Percentiles rank a stretch among this genome's conserved stretches.
phyloP scores from a whole-genome alignment of 2,797 vertebrate genomes.

The Myotis daubentonii region DNA sequence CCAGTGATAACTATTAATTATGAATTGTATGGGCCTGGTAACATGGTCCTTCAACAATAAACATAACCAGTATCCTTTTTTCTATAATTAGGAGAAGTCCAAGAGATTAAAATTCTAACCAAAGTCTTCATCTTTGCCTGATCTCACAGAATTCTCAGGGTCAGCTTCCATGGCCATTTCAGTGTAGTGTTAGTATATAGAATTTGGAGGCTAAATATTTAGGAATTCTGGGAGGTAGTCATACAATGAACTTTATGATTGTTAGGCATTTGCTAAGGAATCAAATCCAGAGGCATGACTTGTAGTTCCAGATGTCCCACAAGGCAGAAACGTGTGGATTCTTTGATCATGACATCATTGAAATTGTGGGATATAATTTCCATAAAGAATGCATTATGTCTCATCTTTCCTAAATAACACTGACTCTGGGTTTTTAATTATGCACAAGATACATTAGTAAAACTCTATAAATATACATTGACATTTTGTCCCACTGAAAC shows the following conservation, averaged over 20 bases:
- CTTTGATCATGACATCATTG: background rate
- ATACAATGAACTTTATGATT: background rate
- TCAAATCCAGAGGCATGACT: conserved; percentile 12
- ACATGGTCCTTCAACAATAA: background rate
- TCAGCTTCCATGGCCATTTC: background rate
- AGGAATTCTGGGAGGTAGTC: background rate
- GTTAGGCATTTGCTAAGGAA: conserved; percentile 10
- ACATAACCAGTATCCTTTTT: background rate
- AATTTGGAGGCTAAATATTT: background rate
- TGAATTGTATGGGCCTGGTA: background rate
- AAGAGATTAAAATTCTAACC: background rate
- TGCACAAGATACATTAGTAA: background rate
- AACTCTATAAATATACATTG: background rate
- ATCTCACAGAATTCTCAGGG: background rate
- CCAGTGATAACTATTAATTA: background rate
- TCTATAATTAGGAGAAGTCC: background rate
- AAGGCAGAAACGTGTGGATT: background rate
- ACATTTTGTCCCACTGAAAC: background rate
- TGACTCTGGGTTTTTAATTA: conserved; percentile 23
- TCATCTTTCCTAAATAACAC: conserved; percentile 8
- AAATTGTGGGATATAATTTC: background rate
- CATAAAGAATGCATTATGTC: background rate
- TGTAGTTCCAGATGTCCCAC: background rate
- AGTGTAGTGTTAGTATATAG: background rate
- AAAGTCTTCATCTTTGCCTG: background rate